Evolutionary conservation across 2,888 invertebrate genomes (phyloP).

Genomic region (Buathra laborator): DNA sequence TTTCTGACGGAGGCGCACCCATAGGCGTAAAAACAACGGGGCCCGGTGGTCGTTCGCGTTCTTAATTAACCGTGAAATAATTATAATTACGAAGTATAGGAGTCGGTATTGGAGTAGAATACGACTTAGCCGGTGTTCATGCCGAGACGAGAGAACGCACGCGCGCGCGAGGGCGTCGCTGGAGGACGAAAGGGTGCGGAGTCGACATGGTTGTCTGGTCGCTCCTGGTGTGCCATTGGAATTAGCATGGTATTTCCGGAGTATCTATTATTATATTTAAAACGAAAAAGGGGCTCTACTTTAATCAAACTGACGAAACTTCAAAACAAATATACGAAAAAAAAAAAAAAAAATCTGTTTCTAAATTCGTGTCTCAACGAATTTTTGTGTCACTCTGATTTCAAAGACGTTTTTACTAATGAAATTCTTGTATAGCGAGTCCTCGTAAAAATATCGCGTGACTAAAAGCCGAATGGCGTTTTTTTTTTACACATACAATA

Average conservation of each 20-base stretch:
- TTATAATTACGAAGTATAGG: slow-evolving; percentile 77
- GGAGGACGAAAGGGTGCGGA: slow-evolving; percentile 65
- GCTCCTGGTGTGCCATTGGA: slow-evolving; percentile 69
- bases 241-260: slow-evolving; percentile 75
- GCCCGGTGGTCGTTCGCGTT: slow-evolving; percentile 67
- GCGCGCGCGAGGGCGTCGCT: slow-evolving; percentile 43
- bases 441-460: no score
- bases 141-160: slow-evolving; percentile 11
- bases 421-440: no score
- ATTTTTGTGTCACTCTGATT: background rate
- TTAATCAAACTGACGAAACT: background rate
- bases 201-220: slow-evolving; percentile 57
- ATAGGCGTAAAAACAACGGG: slow-evolving; percentile 41
- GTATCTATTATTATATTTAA: slow-evolving; percentile 34
- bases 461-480: no score
- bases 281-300: background rate
- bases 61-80: slow-evolving; percentile 80
- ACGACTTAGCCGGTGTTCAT: background rate
- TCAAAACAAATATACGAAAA: background rate
- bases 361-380: background rate
- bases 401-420: no score
- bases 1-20: slow-evolving; percentile 67
- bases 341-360: background rate
- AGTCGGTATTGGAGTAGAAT: background rate
- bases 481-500: no score